Conservation (phyloP, 1,140 invertebrate genomes). For the Pseudomyrmex gracilis region DNA sequence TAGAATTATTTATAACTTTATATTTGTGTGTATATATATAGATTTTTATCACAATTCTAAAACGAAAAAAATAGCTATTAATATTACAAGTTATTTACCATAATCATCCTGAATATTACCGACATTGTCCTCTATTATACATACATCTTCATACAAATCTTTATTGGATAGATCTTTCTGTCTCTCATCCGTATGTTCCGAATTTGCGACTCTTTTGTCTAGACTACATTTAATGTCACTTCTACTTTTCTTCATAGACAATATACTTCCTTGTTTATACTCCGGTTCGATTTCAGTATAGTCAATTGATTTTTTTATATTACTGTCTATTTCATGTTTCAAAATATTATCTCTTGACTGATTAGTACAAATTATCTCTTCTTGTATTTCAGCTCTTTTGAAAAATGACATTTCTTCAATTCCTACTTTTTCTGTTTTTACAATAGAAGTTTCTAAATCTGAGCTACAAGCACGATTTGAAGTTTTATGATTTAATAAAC, state of each 20-base stretch:
- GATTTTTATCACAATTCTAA: background rate
- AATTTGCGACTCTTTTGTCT: background rate
- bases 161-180: conserved; percentile 41
- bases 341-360: conserved; percentile 11
- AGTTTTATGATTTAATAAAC: background rate
- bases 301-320: conserved; percentile 1
- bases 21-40: too few relatives aligned
- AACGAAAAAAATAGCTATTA: background rate
- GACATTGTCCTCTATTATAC: conserved; percentile 32
- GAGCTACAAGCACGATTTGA: background rate
- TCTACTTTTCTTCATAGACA: background rate
- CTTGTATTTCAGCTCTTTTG: background rate
- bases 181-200: background rate
- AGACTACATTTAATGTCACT: background rate
- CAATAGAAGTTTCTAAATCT: background rate
- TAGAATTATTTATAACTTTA: too few relatives aligned
- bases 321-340: background rate
- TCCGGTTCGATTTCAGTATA: background rate
- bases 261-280: background rate
- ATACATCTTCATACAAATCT: conserved; percentile 25
- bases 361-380: conserved; percentile 10
- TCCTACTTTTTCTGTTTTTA: conserved; percentile 3
- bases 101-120: conserved; percentile 23
- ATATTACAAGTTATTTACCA: conserved; percentile 52
- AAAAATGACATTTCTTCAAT: background rate